These are phyloP conservation scores for Virgularia gustaviana DNA, from an alignment of 92 coral and sea anemone species.

Conservation along the genomic window DNA sequence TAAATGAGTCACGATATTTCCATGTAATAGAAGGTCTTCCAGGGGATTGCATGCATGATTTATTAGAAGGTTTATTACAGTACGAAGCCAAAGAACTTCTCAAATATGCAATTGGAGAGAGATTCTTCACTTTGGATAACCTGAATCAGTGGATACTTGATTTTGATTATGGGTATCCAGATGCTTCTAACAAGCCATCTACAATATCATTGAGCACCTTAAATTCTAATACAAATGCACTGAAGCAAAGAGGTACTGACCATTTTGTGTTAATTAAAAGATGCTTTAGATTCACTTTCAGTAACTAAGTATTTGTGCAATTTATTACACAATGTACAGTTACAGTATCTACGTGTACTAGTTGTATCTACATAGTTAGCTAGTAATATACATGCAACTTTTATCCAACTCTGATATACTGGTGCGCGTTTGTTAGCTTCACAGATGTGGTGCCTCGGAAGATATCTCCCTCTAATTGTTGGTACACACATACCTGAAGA, in stretches of 20 bases:
- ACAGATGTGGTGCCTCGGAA: conserved; percentile 52
- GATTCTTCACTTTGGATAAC: conserved; percentile 22
- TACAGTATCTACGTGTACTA: background rate
- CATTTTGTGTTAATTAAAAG: background rate
- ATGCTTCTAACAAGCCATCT: conserved; percentile 40
- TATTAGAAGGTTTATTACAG: conserved; percentile 32
- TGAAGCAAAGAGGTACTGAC: background rate
- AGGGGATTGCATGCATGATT: conserved; percentile 47
- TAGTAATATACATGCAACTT: background rate
- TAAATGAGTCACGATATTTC: conserved; percentile 29
- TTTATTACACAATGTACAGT: too few species aligned
- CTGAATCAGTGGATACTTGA: background rate
- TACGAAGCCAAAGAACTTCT: conserved; percentile 41
- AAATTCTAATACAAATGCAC: conserved; percentile 9
- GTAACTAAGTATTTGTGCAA: too few species aligned
- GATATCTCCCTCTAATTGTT: conserved; percentile 39
- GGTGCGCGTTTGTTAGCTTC: conserved; percentile 31
- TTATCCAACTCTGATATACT: too few species aligned
- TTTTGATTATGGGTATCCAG: conserved; percentile 40
- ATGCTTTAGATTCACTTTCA: too few species aligned
- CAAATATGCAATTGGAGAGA: conserved; percentile 17
- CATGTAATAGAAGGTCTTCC: conserved; percentile 38
- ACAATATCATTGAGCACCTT: conserved; percentile 1
- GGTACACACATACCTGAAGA: conserved; percentile 45
- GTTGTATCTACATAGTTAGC: background rate